phyloP scores from a whole-genome alignment of 2,888 invertebrate species.

The Dendrolimus pini region DNA sequence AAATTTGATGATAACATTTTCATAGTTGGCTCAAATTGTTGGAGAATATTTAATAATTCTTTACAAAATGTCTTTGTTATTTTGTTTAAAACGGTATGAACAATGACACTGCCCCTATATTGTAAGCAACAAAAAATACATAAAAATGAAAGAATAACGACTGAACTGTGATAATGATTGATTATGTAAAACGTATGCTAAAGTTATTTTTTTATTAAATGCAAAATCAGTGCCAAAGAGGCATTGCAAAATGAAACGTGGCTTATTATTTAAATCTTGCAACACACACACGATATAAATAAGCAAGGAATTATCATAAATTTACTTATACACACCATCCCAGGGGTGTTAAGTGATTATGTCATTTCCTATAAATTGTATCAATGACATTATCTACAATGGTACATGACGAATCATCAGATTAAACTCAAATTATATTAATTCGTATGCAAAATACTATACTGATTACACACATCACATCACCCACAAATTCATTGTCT shows the following conservation, averaged over 20 bases:
- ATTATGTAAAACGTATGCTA: constrained; percentile 42
- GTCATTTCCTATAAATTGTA: constrained; percentile 42
- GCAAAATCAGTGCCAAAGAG: constrained; percentile 71
- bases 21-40: no score
- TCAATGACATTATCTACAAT: constrained; percentile 15
- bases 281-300: no score
- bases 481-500: constrained; percentile 1
- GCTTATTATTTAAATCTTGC: constrained; percentile 15
- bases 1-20: no score
- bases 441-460: neutral
- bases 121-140: constrained; percentile 52
- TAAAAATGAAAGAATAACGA: constrained; percentile 51
- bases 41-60: no score
- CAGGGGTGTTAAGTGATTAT: constrained; percentile 40
- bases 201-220: constrained; percentile 52
- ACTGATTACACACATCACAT: neutral
- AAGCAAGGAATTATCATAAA: constrained; percentile 28
- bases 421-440: neutral
- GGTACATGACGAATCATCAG: constrained; percentile 5
- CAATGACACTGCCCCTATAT: constrained; percentile 31
- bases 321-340: constrained; percentile 22
- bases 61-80: no score
- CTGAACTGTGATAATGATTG: constrained; percentile 74
- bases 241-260: constrained; percentile 52
- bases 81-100: constrained; percentile 3